Evolutionary conservation across 2,888 invertebrate genomes (phyloP), one percentile per base, ranked within the genome.

Genomic region (Biston betularia): DNA sequence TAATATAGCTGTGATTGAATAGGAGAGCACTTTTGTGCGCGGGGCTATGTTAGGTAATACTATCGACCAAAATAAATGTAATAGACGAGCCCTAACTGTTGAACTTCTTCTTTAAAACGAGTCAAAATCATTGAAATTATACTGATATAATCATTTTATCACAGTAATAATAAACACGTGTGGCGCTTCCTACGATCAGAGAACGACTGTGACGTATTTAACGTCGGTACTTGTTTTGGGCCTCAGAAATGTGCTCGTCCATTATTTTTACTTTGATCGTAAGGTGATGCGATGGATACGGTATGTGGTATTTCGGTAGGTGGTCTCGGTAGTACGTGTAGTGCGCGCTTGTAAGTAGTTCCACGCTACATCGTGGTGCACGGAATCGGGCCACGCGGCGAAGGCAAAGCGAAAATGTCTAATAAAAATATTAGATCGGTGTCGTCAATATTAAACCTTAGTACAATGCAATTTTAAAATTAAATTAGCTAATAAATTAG

Each of bases 1-100:
- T 88, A 87, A 85, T 87, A 89, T 92, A 93, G 93, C 93, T 94
- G 94, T 94, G 94, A 94, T 94, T 89, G 84, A 87, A 81, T 84
- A 76, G 87, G 87, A 77, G 77, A 76, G 91, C 91, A 93, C 90
- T 92, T 92, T 92, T 92, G 92, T 93, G 90, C 90, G 73, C 66
- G 77, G 77, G 74, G 86, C 84, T 87, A 84, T 83, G 87, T 87
- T 85, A 82, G 84, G 42, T 59, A 62, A 56, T 42, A 52, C 34
- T 57, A 42, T 54, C 49, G n/a, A 48, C 10, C 24, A 24, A 24
- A 24, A 24, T 24, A 24, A 24, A 24, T 24, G 1, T 24, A 24
- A 24, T 24, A 56, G 12, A 24, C 24, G 24, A 24, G 24, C 24
- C 24, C 24, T 24, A 24, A 24, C 24, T 24, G 24, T 24, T 24